phyloP scores from a whole-genome alignment of 2,888 invertebrate species.

The Lacanobia oleracea region DNA sequence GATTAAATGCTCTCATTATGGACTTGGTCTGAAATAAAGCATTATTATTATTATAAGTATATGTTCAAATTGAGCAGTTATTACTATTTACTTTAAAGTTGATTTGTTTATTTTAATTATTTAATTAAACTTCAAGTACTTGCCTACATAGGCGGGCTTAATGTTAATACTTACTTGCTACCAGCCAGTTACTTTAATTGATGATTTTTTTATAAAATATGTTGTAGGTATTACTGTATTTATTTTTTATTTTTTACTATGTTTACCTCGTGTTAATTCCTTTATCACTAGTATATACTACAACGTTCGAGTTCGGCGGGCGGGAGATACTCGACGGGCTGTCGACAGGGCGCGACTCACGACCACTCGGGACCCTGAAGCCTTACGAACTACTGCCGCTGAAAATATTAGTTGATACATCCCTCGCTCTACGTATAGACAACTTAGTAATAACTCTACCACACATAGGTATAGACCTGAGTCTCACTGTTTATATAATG shows the following conservation, averaged over 20 bases:
- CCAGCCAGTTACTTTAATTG: too few species aligned
- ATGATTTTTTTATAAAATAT: too few species aligned
- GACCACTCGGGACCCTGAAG: slow-evolving; percentile 42
- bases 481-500: slow-evolving; percentile 10
- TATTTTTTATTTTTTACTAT: not conserved
- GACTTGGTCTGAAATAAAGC: too few species aligned
- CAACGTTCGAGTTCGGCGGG: slow-evolving; percentile 21
- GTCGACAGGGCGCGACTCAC: slow-evolving; percentile 34
- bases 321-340: slow-evolving; percentile 11
- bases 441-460: slow-evolving; percentile 5
- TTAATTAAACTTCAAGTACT: too few species aligned
- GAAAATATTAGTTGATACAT: slow-evolving; percentile 25
- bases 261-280: slow-evolving; percentile 38
- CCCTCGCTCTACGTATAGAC: slow-evolving; percentile 6
- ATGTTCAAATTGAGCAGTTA: not conserved
- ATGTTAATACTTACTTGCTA: too few species aligned
- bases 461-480: slow-evolving; percentile 2
- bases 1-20: too few species aligned
- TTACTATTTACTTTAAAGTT: too few species aligned
- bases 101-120: too few species aligned
- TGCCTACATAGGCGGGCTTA: too few species aligned
- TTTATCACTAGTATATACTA: not conserved
- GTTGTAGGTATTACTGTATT: too few species aligned
- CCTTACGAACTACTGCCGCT: slow-evolving; percentile 44
- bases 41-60: too few species aligned